Evolutionary conservation across 2,797 vertebrate species (phyloP).

Genomic region (Sebastes paucispinis): DNA sequence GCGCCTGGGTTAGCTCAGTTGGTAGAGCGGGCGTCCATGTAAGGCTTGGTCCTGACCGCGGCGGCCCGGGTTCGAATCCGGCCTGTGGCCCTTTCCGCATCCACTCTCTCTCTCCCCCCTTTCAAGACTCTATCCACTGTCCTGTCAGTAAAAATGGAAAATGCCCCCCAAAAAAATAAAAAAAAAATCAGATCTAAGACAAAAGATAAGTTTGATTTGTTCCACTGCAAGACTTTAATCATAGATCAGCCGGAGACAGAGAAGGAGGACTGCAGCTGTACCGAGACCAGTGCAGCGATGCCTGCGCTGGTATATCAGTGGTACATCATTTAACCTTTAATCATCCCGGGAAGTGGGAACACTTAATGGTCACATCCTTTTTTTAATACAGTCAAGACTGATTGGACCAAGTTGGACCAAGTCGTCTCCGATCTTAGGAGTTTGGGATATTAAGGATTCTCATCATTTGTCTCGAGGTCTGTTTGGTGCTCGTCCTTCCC

Average conservation of each 20-base stretch:
- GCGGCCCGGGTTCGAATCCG: no score
- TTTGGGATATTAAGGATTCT: not conserved
- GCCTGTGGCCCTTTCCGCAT: no score
- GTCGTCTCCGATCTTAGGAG: not conserved
- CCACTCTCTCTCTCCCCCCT: no score
- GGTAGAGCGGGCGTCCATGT: no score
- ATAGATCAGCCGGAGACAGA: conserved; percentile 4
- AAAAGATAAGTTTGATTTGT: conserved; percentile 27
- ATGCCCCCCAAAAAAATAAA: no score
- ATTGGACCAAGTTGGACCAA: not conserved
- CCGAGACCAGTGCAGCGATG: not conserved
- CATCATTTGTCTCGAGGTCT: not conserved
- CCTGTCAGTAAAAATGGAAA: no score
- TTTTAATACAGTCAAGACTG: not conserved
- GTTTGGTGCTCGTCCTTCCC: not conserved
- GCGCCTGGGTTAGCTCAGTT: no score
- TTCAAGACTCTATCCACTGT: no score
- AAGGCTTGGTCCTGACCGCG: no score
- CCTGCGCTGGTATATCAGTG: fast-evolving
- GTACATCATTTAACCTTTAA: not conserved
- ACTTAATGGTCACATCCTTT: not conserved
- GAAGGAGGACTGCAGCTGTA: not conserved
- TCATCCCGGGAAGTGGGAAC: not conserved
- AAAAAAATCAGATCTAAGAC: conserved; percentile 7
- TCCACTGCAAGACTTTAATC: conserved; percentile 26